phyloP scores from a whole-genome alignment of 2,888 invertebrate genomes.

The Synanthedon vespiformis region DNA sequence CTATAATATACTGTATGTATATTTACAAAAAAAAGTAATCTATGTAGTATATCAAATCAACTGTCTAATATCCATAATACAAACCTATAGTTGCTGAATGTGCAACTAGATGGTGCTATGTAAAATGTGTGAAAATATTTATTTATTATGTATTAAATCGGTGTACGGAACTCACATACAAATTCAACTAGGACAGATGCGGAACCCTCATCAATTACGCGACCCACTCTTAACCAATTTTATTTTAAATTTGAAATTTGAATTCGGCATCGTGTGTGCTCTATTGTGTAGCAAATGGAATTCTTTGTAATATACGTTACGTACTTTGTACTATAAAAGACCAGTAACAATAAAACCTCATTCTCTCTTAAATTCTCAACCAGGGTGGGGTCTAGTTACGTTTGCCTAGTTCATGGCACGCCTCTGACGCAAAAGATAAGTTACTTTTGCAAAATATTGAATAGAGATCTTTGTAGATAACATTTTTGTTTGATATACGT shows the following conservation, averaged over 20 bases:
- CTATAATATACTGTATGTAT: no score
- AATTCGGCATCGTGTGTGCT: constrained; percentile 64
- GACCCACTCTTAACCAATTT: background rate
- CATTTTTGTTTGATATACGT: constrained; percentile 20
- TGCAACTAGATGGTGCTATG: no score
- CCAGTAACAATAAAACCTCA: background rate
- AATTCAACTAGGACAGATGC: background rate
- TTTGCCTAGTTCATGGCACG: constrained; percentile 9
- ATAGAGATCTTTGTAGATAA: constrained; percentile 29
- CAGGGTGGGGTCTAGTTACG: background rate
- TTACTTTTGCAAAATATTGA: constrained; percentile 37
- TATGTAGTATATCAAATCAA: no score
- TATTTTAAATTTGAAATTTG: constrained; percentile 45
- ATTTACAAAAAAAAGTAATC: no score
- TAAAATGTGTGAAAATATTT: no score
- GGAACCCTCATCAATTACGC: background rate
- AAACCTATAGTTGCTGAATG: no score
- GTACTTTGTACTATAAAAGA: background rate
- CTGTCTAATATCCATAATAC: no score
- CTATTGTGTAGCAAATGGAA: constrained; percentile 64
- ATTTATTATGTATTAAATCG: no score
- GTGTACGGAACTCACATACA: no score
- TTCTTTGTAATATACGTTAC: constrained; percentile 33
- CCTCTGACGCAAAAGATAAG: constrained; percentile 18
- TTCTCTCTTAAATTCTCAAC: background rate